Percentiles rank a stretch among this genome's conserved stretches.
These are phyloP conservation scores for Penaeus vannamei DNA, from an alignment of 1,140 invertebrate species.

Conservation along the genomic window DNA sequence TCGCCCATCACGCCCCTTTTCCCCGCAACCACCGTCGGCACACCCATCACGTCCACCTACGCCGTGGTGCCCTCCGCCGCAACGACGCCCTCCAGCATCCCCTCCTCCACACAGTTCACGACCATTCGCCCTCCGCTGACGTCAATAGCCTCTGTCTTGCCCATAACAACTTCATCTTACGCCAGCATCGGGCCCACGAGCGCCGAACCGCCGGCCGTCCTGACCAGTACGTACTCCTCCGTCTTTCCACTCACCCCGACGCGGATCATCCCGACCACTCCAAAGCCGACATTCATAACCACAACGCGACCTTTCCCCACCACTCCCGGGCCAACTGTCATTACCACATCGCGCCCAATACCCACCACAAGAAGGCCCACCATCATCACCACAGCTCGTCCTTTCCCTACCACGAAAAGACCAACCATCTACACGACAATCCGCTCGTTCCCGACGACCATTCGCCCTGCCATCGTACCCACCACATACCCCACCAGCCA, in stretches of 20 bases:
- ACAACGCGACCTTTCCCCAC: background rate
- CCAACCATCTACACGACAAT: slow-evolving; percentile 1
- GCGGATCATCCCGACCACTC: background rate
- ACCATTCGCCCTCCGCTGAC: background rate
- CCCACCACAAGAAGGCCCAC: background rate
- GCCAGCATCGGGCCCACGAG: too few species aligned
- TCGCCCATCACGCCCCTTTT: slow-evolving; percentile 14
- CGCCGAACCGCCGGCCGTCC: background rate
- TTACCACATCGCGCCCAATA: slow-evolving; percentile 1
- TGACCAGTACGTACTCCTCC: background rate
- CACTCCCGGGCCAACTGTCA: background rate
- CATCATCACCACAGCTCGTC: background rate
- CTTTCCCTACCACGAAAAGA: background rate
- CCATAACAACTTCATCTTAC: too few species aligned
- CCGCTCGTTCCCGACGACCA: background rate
- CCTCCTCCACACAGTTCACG: background rate
- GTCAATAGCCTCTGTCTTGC: too few species aligned
- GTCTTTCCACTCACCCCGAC: too few species aligned
- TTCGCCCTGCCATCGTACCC: background rate
- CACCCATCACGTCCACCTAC: background rate
- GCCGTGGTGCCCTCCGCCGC: background rate
- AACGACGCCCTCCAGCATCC: background rate
- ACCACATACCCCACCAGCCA: background rate
- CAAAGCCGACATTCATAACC: background rate
- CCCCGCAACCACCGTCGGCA: slow-evolving; percentile 4